These are phyloP conservation scores for Parauchenoglanis punctatus DNA, from an alignment of 2,797 vertebrate species.

Conservation along the genomic window DNA sequence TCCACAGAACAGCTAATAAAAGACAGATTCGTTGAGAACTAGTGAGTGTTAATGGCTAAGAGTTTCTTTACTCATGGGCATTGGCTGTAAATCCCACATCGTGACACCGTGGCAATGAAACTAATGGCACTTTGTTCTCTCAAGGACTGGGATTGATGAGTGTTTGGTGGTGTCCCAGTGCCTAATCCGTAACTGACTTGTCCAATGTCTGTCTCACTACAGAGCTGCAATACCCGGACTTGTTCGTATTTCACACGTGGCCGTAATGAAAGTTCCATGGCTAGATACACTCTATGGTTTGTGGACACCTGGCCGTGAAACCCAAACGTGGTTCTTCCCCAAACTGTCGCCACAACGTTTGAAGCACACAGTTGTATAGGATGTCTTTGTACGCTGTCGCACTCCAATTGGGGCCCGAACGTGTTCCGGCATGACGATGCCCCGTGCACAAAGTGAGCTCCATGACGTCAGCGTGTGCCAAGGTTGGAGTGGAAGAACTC, in stretches of 20 bases:
- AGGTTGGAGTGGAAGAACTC: neutral
- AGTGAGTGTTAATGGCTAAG: neutral
- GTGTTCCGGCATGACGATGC: neutral
- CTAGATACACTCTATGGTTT: neutral
- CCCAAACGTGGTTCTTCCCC: neutral
- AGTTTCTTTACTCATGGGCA: neutral
- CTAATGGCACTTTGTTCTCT: neutral
- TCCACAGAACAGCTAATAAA: neutral
- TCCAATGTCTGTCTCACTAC: neutral
- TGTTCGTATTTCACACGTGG: neutral
- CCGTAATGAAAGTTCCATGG: neutral
- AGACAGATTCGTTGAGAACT: neutral
- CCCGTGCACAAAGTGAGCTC: neutral
- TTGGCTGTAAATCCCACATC: neutral
- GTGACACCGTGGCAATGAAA: neutral
- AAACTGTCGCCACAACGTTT: neutral
- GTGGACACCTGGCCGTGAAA: neutral
- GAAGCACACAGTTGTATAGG: neutral
- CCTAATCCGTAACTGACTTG: neutral
- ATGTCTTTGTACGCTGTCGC: neutral
- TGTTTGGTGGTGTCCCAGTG: neutral
- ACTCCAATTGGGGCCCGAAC: neutral
- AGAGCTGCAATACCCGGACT: neutral
- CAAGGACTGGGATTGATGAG: neutral
- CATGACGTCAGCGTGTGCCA: neutral